Evolutionary conservation across 2,797 vertebrate species (phyloP), one percentile per base, ranked within the genome.

Genomic region (Buceros bicornis): DNA sequence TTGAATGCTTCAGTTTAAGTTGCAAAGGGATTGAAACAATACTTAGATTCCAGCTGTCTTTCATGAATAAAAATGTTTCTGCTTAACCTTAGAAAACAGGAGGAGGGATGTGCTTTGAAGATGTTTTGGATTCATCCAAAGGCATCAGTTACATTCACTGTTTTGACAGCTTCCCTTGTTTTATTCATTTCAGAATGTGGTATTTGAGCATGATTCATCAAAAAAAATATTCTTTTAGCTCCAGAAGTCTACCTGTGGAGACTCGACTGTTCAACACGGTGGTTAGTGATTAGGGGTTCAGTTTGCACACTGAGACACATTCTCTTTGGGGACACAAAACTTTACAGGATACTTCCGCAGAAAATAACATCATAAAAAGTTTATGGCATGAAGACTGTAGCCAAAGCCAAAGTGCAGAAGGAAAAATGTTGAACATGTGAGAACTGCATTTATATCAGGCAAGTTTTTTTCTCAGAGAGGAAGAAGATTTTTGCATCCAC

Each of bases 41-140:
- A 17, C 35, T 51, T 92, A 61, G 77, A 45, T 92, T 95, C 82
- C 66, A 92, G 70, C 50, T 64, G 66, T n/a, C 58, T 93, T 96
- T 95, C 93, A 65, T 93, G 87, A 91, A 96, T 96, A 85, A 95
- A 97, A 97, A 48, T 94, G 37, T 87, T 87, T 95, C 61, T 95
- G 21, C 83, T 97, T 77, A 89, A 76, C 51, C 86, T 90, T 96
- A 62, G 95, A 96, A 94, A 93, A 80, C 40, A 88, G 65, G 42
- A 67, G 50, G 69, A 94, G 40, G 29, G 54, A 89, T 89, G 94
- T 96, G 58, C 77, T 96, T 96, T 69, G 66, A 37, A 81, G 50
- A 72, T 21, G 28, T 91, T 88, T 89, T 97, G 65, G 82, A 71
- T 92, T 91, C 77, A 66, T 86, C 85, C 50, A 88, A 62, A 80